Evolutionary conservation across 2,888 invertebrate species (phyloP).

Genomic region (Lordiphosa andalusiaca): DNA sequence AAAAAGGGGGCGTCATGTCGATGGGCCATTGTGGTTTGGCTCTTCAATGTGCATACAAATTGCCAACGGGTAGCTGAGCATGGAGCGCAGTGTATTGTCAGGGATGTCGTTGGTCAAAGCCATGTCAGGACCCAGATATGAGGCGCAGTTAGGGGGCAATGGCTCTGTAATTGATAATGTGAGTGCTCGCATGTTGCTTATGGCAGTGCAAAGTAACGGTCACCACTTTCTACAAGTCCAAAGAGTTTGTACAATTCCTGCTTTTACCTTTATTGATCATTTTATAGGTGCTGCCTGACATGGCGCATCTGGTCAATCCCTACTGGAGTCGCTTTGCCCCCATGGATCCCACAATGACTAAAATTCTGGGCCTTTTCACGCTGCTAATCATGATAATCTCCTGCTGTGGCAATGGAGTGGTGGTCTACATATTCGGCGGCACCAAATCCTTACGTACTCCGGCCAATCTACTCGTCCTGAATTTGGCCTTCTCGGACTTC

Average conservation of each 20-base stretch:
- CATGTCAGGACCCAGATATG: constrained; percentile 44
- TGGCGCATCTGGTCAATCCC: constrained; percentile 85
- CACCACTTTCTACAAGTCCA: too few species aligned
- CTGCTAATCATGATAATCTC: constrained; percentile 84
- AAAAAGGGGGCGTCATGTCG: constrained; percentile 18
- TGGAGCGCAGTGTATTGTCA: constrained; percentile 47
- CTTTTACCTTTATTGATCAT: too few species aligned
- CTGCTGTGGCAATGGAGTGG: constrained; percentile 79
- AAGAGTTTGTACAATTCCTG: too few species aligned
- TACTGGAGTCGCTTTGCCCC: constrained; percentile 94
- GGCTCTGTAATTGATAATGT: constrained; percentile 92
- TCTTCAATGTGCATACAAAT: constrained; percentile 36
- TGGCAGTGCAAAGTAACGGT: too few species aligned
- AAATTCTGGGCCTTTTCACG: constrained; percentile 89
- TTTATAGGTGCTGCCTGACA: constrained; percentile 82
- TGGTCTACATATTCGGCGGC: constrained; percentile 79
- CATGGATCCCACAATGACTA: constrained; percentile 93
- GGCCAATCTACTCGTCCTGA: constrained; percentile 93
- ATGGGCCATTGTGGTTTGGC: constrained; percentile 7
- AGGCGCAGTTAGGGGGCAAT: constrained; percentile 80
- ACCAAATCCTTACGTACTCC: constrained; percentile 87
- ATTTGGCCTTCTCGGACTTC: constrained; percentile 92
- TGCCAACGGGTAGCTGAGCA: constrained; percentile 38
- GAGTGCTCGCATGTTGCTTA: constrained; percentile 19
- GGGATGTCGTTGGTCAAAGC: constrained; percentile 32